Base-by-base conservation (phyloP, 2,888 invertebrate genomes). In the Calameuta idolon region DNA sequence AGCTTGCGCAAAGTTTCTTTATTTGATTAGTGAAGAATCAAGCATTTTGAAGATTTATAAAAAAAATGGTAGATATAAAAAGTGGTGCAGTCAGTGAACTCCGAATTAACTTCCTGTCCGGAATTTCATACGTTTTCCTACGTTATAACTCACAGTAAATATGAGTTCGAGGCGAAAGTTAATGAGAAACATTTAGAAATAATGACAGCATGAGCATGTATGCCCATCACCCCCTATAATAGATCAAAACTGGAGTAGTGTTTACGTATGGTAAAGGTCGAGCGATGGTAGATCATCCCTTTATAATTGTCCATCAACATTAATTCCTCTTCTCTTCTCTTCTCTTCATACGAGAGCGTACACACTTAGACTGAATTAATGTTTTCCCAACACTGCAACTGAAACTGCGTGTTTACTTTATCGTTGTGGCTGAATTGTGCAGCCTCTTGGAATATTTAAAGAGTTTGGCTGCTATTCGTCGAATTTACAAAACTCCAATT, bases 291-390 rank as follows among this genome's bases (percentile, higher is more conserved):
- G 55, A 55, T 55, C 4, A 55, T 55, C 55, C 55, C 55, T 55
- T 55, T 23, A 55, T 55, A 55, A 55, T 55, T 55, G 23, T 71
- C 71, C 71, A 71, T 71, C 30, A 71, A 71, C 34, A 71, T 71
- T 71, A 30, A 71, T 71, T 34, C 12, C 31, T 34, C 71, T 71
- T 34, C 71, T 71, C 33, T 35, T 12, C 35, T 35, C 35, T 71
- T 33, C 23, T 55, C 23, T 23, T 55, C 55, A 23, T 15, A 55
- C 23, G 33, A 34, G 71, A 71, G 71, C 31, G 71, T 33, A 23
- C 71, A 33, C 30, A 34, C 34, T 34, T 34, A 30, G 34, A 23
- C 33, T 30, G 9, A 34, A 71, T 71, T 71, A 71, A 75, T 55
- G 75, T 68, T 68, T 75, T 68, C 30, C 40, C 33, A 31, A 55